Base-by-base conservation (phyloP, 2,797 vertebrate genomes). In the Botia kubotai region DNA sequence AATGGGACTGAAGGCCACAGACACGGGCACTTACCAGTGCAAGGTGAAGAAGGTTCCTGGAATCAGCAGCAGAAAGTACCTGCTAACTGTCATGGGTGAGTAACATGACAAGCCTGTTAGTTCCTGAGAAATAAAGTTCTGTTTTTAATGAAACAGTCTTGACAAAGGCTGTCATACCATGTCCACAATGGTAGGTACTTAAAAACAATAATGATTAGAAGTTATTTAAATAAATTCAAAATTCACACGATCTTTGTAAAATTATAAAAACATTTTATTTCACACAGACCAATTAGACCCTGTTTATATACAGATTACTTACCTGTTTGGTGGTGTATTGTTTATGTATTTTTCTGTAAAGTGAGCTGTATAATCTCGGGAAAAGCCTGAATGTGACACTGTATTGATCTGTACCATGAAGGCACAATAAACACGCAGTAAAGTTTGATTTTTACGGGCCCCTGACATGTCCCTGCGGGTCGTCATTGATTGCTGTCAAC, bases 41-140 rank as follows among this genome's bases (percentile, higher is more conserved):
- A 99, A 97, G 89, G 97, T 99, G 84, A 99, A 98, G 89, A 99
- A 99, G 86, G 94, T 94, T 60, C 98, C 98, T 0, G 97, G 96
- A 16, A 92, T 96, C 77, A 78, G 90, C 73, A 97, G 94, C 92
- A 94, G 85, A 86, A 98, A 97, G 90, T 90, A 96, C 82, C 89
- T 91, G 16, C 93, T 99, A 29, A 94, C 87, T 0, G 97, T 99
- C 85, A 96, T 97, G 91, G 95, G 98, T 99, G 92, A 96, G 95
- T 90, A 3, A 6, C 84, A 80, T 76, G 65, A 29, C 21, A 29
- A 53, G 46, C 17, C 16, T 36, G 13, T 52, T 48, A 16, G 39
- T 39, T 26, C 36, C 39, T 23, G 16, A 7, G 0, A 5, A 63
- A 63, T 4, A 0, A 8, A 14, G 33, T 63, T 23, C 2, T 5